Percentiles rank a stretch among this genome's conserved stretches.
Evolutionary conservation across 2,113 vertebrate genomes (phyloP).

Genomic region (Mobula hypostoma): DNA sequence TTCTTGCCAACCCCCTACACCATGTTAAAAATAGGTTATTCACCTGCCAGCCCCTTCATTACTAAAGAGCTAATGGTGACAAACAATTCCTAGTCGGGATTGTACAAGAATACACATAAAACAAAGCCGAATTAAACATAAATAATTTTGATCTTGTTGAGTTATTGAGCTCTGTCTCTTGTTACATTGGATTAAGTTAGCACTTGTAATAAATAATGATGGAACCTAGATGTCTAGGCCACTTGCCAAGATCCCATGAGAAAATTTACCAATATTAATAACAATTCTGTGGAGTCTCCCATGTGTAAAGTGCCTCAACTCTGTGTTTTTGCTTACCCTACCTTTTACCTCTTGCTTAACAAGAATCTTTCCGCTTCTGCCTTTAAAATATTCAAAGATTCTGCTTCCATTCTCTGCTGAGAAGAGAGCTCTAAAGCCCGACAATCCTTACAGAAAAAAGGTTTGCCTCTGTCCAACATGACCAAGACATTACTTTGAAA

Average conservation of each 20-base stretch:
- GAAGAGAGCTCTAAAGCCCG: too few relatives aligned
- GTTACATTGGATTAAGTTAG: not conserved
- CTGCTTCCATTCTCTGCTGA: too few relatives aligned
- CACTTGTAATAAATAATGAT: not conserved
- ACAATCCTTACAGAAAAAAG: too few relatives aligned
- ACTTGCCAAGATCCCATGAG: not conserved
- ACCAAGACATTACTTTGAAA: too few relatives aligned
- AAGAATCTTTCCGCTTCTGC: too few relatives aligned
- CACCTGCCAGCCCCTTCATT: not conserved
- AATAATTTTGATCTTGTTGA: not conserved
- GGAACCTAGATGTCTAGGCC: not conserved
- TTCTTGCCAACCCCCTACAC: slow-evolving; percentile 4
- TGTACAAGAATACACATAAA: not conserved
- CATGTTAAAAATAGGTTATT: slow-evolving; percentile 11
- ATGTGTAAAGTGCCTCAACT: not conserved
- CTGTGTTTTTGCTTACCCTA: too few relatives aligned
- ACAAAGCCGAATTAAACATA: not conserved
- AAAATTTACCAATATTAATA: not conserved
- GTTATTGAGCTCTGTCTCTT: not conserved
- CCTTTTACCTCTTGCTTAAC: too few relatives aligned
- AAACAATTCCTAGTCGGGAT: not conserved
- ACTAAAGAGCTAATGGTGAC: not conserved
- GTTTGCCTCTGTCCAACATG: too few relatives aligned
- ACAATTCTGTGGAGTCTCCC: not conserved
- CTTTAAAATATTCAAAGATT: too few relatives aligned